Percentiles rank a stretch among this genome's conserved stretches.
These are phyloP conservation scores for Platorchestia sp. DNA, from an alignment of 1,140 invertebrate species.

Conservation along the genomic window DNA sequence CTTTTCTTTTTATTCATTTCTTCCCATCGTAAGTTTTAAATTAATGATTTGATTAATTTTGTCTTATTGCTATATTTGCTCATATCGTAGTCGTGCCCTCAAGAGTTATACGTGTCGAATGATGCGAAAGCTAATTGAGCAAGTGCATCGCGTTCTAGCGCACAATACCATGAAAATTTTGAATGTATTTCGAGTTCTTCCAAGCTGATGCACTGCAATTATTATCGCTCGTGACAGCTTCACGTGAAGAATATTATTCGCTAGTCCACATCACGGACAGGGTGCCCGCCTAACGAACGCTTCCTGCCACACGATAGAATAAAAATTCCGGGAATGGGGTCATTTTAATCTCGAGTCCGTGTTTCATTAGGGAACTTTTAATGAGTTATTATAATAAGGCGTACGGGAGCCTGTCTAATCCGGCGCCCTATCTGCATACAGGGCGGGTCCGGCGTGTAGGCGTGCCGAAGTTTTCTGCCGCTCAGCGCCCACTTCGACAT, in stretches of 20 bases:
- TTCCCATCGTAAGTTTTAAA: no score
- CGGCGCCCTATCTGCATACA: not conserved
- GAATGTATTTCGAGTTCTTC: no score
- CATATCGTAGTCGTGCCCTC: no score
- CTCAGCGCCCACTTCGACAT: not conserved
- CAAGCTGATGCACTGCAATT: not conserved
- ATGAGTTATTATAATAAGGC: slow-evolving; percentile 27
- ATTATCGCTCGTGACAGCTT: not conserved
- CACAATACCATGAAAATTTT: no score
- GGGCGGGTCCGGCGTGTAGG: not conserved
- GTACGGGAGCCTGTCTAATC: slow-evolving; percentile 2
- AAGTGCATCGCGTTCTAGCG: no score
- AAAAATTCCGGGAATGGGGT: not conserved
- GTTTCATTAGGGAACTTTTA: slow-evolving; percentile 33
- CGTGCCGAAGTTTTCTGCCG: not conserved
- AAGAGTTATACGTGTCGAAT: no score
- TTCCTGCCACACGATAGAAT: not conserved
- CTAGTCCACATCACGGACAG: not conserved
- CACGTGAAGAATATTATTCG: not conserved
- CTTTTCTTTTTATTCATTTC: no score
- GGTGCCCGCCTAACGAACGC: not conserved
- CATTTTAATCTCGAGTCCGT: slow-evolving; percentile 7
- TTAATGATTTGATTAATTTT: no score
- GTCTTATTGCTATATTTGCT: no score
- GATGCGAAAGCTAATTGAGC: no score